Percentiles rank a stretch among this genome's conserved stretches.
These are phyloP conservation scores for Aramus guarauna DNA, from an alignment of 2,113 vertebrate genomes.

Conservation along the genomic window DNA sequence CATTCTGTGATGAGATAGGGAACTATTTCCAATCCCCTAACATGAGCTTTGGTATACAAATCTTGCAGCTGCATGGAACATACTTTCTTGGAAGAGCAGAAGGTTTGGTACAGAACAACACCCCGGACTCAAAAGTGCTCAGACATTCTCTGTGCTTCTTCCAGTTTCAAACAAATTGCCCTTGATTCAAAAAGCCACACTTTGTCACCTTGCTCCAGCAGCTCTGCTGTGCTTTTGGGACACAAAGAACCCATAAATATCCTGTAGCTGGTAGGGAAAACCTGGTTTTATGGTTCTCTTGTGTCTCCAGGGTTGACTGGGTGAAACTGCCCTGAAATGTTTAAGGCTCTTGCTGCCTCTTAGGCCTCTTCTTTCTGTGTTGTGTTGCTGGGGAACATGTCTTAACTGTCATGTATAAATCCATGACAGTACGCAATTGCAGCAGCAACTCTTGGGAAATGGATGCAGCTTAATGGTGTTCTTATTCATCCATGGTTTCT, in stretches of 20 bases:
- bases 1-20: rapidly evolving
- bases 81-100: neutral
- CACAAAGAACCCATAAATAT: neutral
- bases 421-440: neutral
- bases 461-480: neutral
- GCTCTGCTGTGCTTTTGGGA: neutral
- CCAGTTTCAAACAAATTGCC: neutral
- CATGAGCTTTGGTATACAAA: neutral
- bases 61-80: neutral
- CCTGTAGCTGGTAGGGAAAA: neutral
- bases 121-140: neutral
- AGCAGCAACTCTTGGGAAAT: neutral
- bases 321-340: neutral
- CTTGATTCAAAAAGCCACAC: neutral
- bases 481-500: neutral
- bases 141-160: neutral
- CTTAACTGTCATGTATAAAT: neutral
- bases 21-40: neutral
- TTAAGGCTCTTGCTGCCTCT: neutral
- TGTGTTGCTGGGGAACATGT: neutral
- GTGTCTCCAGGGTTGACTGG: neutral
- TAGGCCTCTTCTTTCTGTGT: neutral
- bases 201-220: neutral
- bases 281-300: neutral
- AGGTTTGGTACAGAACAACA: neutral